Evolutionary conservation across 2,113 vertebrate species (phyloP).

Genomic region (Sander vitreus): DNA sequence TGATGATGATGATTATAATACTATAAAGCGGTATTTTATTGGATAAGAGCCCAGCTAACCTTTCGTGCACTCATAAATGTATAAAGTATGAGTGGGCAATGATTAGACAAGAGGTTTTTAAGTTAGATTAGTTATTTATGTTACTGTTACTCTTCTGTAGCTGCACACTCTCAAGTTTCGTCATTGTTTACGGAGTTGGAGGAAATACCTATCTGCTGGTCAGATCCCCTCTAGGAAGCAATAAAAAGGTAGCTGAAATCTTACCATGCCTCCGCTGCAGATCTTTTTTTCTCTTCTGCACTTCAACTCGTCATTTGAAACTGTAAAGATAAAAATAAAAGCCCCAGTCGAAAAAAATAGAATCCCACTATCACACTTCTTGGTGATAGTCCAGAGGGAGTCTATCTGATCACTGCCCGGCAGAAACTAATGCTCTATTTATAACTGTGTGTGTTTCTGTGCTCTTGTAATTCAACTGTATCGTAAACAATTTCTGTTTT

Average conservation of each 20-base stretch:
- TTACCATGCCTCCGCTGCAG: neutral
- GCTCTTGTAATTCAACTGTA: neutral
- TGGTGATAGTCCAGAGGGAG: neutral
- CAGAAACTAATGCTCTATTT: neutral
- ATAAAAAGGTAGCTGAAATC: neutral
- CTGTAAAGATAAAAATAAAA: neutral
- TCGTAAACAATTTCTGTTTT: neutral
- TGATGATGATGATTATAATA: constrained; percentile 24
- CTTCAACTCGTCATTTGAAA: neutral
- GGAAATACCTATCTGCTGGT: constrained; percentile 6
- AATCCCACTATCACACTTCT: neutral
- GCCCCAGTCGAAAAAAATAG: neutral
- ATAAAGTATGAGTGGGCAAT: neutral
- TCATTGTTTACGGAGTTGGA: constrained; percentile 16
- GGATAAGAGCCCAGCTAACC: neutral
- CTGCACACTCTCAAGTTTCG: neutral
- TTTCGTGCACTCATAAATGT: constrained; percentile 15
- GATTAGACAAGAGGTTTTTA: neutral
- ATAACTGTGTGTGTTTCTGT: neutral
- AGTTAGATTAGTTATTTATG: neutral
- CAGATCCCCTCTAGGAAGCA: neutral
- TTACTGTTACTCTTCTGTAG: neutral
- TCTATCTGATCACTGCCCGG: constrained; percentile 17
- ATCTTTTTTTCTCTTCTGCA: neutral
- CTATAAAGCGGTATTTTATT: constrained; percentile 7